Base-by-base conservation (phyloP, 2,113 vertebrate genomes). In the Anarhynchus alexandrinus region DNA sequence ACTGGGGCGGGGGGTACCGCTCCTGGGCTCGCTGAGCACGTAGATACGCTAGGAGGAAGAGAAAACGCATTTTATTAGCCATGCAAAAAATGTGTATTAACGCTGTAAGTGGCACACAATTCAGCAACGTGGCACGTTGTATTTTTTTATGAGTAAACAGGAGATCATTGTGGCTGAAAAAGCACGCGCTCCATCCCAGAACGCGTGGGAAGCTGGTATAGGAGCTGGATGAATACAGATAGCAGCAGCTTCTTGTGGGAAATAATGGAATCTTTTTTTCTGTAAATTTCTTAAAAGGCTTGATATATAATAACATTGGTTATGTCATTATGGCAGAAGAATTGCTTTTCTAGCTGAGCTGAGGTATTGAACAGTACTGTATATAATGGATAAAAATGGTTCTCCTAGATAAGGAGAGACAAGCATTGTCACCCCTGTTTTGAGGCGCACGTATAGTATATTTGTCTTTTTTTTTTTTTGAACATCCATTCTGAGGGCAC, bases 301-400 rank as follows among this genome's bases (percentile, higher is more conserved):
- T 92, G 72, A 81, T 94, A 80, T 74, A 47, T 69, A 79, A 29
- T 82, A 70, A 65, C 89, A 59, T 82, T 92, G 49, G 77, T 92
- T 92, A 82, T 90, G 69, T 93, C 87, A 86, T 88, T 67, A 40
- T 0, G 6, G 81, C 51, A 88, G 91, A 95, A 95, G 89, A 93
- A 95, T 86, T 94, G 78, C 89, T 88, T 86, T 87, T 73, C 57
- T 86, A 79, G 64, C 84, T 82, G 85, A 86, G 77, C 92, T 91
- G 88, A 62, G 73, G 81, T 95, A 86, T 92, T 66, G 79, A 93
- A 90, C 86, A 94, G 32, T 54, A 21, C 43, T 57, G 57, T 69
- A 54, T 78, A 15, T 78, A 94, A 94, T 86, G 40, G 89, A 85
- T 95, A 93, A 94, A 97, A 97, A 91, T 66, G 57, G 52, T 65